phyloP scores from a whole-genome alignment of 2,888 invertebrate genomes.

The Electrophaes corylata region DNA sequence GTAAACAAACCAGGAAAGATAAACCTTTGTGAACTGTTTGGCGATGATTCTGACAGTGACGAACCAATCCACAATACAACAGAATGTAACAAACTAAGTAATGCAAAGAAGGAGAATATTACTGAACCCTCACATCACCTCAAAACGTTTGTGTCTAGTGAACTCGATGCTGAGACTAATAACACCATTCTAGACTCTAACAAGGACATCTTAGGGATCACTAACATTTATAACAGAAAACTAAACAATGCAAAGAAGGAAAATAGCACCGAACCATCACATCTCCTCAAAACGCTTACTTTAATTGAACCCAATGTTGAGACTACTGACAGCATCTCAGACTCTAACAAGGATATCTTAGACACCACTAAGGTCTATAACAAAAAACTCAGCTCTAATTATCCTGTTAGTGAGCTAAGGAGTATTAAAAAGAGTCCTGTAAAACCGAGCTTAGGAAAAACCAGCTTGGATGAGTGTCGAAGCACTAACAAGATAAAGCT shows the following conservation, averaged over 20 bases:
- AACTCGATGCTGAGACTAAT: too few relatives aligned
- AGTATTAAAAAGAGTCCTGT: neutral
- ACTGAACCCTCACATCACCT: too few relatives aligned
- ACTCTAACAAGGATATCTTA: neutral
- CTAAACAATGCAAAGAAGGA: neutral
- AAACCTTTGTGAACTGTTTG: conserved; percentile 10
- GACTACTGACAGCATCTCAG: neutral
- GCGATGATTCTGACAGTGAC: conserved; percentile 12
- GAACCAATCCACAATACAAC: conserved; percentile 2
- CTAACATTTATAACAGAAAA: neutral
- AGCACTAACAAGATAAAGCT: conserved; percentile 8
- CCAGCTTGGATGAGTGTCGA: neutral
- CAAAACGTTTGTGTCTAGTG: too few relatives aligned
- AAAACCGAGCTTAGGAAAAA: neutral
- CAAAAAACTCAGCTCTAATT: neutral
- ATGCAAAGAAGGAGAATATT: too few relatives aligned
- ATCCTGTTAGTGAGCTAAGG: neutral
- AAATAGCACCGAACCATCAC: neutral
- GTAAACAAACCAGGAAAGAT: neutral
- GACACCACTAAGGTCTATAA: neutral
- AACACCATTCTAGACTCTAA: too few relatives aligned
- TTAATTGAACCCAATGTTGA: neutral
- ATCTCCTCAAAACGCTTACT: neutral
- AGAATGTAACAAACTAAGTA: too few relatives aligned
- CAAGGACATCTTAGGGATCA: too few relatives aligned